phyloP scores from a whole-genome alignment of 2,113 vertebrate species.

The Oreotrochilus melanogaster region DNA sequence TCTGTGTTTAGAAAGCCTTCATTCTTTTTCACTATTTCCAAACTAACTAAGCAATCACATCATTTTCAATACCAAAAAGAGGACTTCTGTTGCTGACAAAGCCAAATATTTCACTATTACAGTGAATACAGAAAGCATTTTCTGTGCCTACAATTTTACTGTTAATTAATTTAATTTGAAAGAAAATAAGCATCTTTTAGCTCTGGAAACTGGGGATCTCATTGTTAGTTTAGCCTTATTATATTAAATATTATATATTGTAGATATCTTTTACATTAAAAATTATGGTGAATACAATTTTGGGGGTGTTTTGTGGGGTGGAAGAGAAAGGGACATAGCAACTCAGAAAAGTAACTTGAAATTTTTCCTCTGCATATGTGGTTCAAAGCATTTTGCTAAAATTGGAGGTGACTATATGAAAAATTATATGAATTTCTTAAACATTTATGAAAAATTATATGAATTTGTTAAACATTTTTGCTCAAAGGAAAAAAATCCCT shows the following conservation, averaged over 20 bases:
- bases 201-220: background rate
- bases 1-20: constrained; percentile 46
- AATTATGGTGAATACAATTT: background rate
- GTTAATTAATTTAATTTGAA: background rate
- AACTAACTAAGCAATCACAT: background rate
- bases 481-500: background rate
- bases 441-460: background rate
- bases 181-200: background rate
- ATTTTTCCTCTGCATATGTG: background rate
- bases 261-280: background rate
- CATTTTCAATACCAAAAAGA: background rate
- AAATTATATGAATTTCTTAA: background rate
- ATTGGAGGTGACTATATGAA: background rate
- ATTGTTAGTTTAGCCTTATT: background rate
- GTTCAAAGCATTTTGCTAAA: background rate
- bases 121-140: background rate
- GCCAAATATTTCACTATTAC: background rate
- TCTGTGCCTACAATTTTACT: background rate
- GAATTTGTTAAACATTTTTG: background rate
- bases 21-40: background rate
- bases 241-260: background rate
- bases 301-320: background rate
- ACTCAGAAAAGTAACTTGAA: background rate
- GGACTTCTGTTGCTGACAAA: background rate
- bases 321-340: background rate